phyloP scores from a whole-genome alignment of 2,113 vertebrate species.

The Trichomycterus rosablanca region DNA sequence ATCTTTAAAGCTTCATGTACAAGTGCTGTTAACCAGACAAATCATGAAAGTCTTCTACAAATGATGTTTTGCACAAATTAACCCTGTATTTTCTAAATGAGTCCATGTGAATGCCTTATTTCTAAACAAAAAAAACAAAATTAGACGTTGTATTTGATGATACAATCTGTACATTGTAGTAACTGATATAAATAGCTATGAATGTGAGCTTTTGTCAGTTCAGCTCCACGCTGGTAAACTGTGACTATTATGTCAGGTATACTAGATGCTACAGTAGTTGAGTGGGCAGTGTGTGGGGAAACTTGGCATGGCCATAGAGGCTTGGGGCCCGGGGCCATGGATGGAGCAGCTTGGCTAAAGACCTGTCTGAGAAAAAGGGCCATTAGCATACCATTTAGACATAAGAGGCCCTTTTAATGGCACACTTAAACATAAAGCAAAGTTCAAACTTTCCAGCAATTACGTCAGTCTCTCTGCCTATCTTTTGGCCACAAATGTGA shows the following conservation, averaged over 20 bases:
- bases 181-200: conserved; percentile 22
- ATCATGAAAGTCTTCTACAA: no score
- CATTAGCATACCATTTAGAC: conserved; percentile 51
- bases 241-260: conserved; percentile 22
- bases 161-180: not conserved
- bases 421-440: conserved; percentile 47
- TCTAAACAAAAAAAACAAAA: conserved; percentile 35
- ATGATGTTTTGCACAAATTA: no score
- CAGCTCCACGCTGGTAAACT: conserved; percentile 20
- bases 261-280: conserved; percentile 19
- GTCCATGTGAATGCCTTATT: not conserved
- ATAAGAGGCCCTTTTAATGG: conserved; percentile 48
- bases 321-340: conserved; percentile 16
- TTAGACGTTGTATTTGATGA: conserved; percentile 12
- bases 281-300: conserved; percentile 31
- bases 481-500: conserved; percentile 26
- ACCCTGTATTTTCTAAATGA: no score
- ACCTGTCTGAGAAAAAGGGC: conserved; percentile 47
- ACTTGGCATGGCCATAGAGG: conserved; percentile 36
- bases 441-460: conserved; percentile 54
- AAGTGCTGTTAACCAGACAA: no score
- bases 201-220: conserved; percentile 6
- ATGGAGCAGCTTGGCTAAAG: conserved; percentile 32
- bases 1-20: no score
- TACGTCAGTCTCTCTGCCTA: conserved; percentile 51